Percentiles rank a stretch among this genome's conserved stretches.
Conservation (phyloP, 2,888 invertebrate genomes). For the Tipula helvola region DNA sequence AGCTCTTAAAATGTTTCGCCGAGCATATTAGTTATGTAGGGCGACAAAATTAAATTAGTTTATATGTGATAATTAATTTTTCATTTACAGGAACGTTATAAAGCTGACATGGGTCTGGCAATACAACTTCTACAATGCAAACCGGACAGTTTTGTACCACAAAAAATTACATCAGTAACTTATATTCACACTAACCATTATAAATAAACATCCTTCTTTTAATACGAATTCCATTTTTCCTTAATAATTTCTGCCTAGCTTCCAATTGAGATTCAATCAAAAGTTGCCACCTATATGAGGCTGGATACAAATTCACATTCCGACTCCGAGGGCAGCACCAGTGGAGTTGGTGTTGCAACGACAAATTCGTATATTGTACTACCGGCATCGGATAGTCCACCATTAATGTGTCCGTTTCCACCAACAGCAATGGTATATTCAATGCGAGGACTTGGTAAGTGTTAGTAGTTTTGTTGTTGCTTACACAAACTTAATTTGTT, state of each 20-base stretch:
- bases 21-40: too few relatives aligned
- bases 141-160: slow-evolving; percentile 86
- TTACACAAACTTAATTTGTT: slow-evolving; percentile 20
- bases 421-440: slow-evolving; percentile 75
- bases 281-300: slow-evolving; percentile 61
- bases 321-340: slow-evolving; percentile 35
- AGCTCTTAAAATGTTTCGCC: too few relatives aligned
- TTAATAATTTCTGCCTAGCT: slow-evolving; percentile 45
- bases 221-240: neutral
- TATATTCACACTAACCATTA: neutral
- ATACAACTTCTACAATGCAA: slow-evolving; percentile 91
- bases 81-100: slow-evolving; percentile 73
- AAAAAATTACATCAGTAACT: slow-evolving; percentile 71
- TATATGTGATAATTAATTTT: slow-evolving; percentile 8
- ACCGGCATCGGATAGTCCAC: slow-evolving; percentile 36
- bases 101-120: slow-evolving; percentile 85
- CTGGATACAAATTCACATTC: slow-evolving; percentile 35
- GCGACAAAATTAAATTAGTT: too few relatives aligned
- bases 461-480: slow-evolving; percentile 31
- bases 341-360: slow-evolving; percentile 32
- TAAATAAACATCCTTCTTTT: neutral
- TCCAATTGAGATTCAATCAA: slow-evolving; percentile 80
- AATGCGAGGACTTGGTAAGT: slow-evolving; percentile 38
- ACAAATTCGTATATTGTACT: slow-evolving; percentile 36
- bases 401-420: slow-evolving; percentile 48